phyloP scores from a whole-genome alignment of 2,888 invertebrate species.

The Himalopsyche tibetana region DNA sequence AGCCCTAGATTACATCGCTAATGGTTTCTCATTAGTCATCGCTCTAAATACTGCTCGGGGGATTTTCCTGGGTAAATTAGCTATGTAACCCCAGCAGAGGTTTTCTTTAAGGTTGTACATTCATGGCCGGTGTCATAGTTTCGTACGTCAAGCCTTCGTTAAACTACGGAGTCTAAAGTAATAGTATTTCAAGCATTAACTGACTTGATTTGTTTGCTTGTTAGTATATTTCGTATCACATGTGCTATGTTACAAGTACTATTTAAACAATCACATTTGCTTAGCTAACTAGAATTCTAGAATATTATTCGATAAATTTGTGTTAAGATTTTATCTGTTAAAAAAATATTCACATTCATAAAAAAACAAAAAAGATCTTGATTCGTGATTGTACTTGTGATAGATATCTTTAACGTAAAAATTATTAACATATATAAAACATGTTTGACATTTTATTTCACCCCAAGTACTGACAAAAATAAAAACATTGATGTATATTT shows the following conservation, averaged over 20 bases:
- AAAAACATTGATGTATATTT: no score
- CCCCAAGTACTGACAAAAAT: no score
- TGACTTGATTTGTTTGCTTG: slow-evolving; percentile 15
- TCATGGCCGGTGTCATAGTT: slow-evolving; percentile 2
- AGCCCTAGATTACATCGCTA: slow-evolving; percentile 45
- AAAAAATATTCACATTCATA: no score
- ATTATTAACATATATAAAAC: no score
- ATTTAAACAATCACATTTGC: no score
- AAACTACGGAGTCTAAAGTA: slow-evolving; percentile 8
- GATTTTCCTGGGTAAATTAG: slow-evolving; percentile 37
- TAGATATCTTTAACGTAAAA: no score
- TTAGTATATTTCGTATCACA: not conserved
- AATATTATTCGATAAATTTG: no score
- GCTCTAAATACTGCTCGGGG: slow-evolving; percentile 28
- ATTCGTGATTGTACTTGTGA: no score
- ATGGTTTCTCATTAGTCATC: slow-evolving; percentile 49
- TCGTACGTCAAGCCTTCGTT: slow-evolving; percentile 31
- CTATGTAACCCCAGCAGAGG: slow-evolving; percentile 18
- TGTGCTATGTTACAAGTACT: not conserved
- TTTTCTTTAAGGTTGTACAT: slow-evolving; percentile 16
- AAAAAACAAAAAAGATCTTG: no score
- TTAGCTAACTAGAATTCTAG: no score
- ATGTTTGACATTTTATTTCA: no score
- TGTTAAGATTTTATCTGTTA: no score
- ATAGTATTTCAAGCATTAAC: slow-evolving; percentile 3